Evolutionary conservation across 2,113 vertebrate genomes (phyloP), one percentile per base, ranked within the genome.

Genomic region (Athene noctua): DNA sequence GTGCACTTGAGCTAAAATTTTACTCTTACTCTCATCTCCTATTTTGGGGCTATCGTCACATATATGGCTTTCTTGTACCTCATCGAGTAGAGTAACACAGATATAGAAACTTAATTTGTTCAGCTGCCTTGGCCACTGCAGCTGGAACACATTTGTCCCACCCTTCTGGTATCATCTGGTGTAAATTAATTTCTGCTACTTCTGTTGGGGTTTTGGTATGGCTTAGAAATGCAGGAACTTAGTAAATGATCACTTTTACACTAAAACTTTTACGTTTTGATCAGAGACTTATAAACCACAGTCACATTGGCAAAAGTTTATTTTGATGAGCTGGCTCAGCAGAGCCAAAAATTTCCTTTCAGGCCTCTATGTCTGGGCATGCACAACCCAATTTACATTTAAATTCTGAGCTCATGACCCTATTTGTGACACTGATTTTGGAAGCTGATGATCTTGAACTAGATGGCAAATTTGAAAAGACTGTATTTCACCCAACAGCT

Each of bases 381-480:
- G 29, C 13, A 82, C 47, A 95, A 52, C 5, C 9, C n/a, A 72
- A 90, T 88, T 95, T 94, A 77, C 58, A 90, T 92, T 86, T 80
- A 92, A 92, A 94, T 90, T 92, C 72, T 1, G 3, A 90, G 74
- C 51, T 80, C 58, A 51, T 70, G 54, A 90, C 71, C 82, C 62
- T 83, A 73, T 83, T 94, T 95, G 83, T 87, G 91, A 59, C 68
- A 92, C 52, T 91, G 77, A 74, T 92, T 91, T 92, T 11, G 61
- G 77, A 34, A 91, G 49, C n/a, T 89, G 83, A 91, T 84, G 82
- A 83, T 92, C 79, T 95, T 80, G 67, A 97, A 84, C 54, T 83
- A 49, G 71, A 90, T 13, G 22, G 30, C 34, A 90, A 77, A 93
- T 88, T 93, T 83, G 62, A 87, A 93, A 93, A 92, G 54, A 58